phyloP scores from a whole-genome alignment of 2,888 invertebrate species.

The Coremacera marginata region DNA sequence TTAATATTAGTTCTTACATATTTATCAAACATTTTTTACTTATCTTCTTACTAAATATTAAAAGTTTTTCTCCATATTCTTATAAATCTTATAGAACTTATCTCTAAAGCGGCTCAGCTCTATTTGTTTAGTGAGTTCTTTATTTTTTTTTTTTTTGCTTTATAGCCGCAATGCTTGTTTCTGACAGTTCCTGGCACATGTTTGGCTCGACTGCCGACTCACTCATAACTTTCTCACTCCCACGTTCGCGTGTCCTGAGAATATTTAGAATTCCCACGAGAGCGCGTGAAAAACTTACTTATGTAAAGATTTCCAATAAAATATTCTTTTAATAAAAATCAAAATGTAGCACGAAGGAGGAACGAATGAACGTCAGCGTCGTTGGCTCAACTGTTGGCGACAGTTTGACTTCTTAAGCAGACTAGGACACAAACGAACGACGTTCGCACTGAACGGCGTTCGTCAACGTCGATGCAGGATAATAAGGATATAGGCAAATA shows the following conservation, averaged over 20 bases:
- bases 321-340: constrained; percentile 5
- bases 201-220: background rate
- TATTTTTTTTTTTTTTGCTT: background rate
- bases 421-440: background rate
- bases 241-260: constrained; percentile 23
- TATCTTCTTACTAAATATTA: no score
- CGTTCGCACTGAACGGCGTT: constrained; percentile 25
- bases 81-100: no score
- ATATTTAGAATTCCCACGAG: constrained; percentile 24
- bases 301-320: background rate
- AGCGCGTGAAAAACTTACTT: constrained; percentile 1
- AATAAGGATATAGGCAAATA: constrained; percentile 32
- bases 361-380: background rate
- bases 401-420: constrained; percentile 15
- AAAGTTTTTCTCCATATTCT: no score
- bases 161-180: background rate
- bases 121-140: no score
- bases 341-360: background rate
- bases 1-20: no score
- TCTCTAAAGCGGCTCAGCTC: background rate
- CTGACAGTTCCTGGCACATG: background rate
- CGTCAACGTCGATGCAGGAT: constrained; percentile 26
- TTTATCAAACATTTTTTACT: no score
- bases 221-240: constrained; percentile 29
- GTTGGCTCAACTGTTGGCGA: background rate